These are phyloP conservation scores for Tenthredo scrophulariae DNA, from an alignment of 2,888 invertebrate genomes.

Conservation along the genomic window DNA sequence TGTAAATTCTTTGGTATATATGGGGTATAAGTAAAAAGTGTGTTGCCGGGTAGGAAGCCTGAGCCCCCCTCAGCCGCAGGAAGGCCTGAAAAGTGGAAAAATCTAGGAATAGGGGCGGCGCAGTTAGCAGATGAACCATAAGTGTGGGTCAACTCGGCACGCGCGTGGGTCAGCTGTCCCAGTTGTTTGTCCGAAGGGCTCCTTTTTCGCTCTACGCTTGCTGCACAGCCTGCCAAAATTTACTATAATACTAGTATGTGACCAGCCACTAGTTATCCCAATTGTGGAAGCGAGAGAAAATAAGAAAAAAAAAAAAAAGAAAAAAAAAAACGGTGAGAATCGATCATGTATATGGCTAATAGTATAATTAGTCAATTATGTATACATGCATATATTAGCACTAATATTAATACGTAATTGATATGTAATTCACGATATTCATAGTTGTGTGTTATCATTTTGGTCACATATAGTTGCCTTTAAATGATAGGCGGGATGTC, in stretches of 20 bases:
- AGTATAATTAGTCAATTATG: not conserved
- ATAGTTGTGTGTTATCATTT: no score
- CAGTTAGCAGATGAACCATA: conserved; percentile 76
- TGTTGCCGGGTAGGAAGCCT: not conserved
- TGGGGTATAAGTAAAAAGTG: not conserved
- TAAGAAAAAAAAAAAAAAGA: not conserved
- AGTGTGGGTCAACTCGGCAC: conserved; percentile 75
- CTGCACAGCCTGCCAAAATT: conserved; percentile 4
- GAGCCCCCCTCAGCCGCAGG: not conserved
- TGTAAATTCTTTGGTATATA: conserved; percentile 4
- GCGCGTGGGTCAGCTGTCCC: conserved; percentile 77
- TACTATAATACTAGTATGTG: conserved; percentile 22
- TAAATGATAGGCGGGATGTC: no score
- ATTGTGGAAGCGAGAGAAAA: not conserved
- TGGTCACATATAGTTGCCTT: no score
- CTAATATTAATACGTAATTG: no score
- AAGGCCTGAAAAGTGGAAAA: conserved; percentile 25
- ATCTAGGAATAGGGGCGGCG: conserved; percentile 64
- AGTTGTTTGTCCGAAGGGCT: conserved; percentile 72
- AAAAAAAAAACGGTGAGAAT: conserved; percentile 3
- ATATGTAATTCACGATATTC: not conserved
- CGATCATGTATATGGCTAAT: not conserved
- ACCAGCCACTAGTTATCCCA: not conserved
- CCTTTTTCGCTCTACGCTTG: conserved; percentile 7
- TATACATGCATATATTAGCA: no score